Percentiles rank a stretch among this genome's conserved stretches.
Evolutionary conservation across 2,797 vertebrate species (phyloP).

Genomic region (Myripristis murdjan): DNA sequence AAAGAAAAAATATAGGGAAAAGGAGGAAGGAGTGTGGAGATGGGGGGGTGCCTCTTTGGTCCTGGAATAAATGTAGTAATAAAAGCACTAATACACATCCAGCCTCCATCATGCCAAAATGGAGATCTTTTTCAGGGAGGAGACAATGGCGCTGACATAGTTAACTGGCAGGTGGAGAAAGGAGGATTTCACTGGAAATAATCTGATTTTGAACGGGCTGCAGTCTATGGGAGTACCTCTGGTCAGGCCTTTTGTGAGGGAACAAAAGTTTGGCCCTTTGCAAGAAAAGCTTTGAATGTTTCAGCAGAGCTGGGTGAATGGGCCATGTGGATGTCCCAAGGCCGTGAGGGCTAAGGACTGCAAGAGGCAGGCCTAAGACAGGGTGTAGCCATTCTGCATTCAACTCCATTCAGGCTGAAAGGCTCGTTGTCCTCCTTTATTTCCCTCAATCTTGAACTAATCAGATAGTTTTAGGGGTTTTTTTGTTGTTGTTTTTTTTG

Average conservation of each 20-base stretch:
- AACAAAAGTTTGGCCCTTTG: constrained; percentile 89
- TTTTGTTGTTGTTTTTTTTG: no score
- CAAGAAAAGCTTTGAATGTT: constrained; percentile 87
- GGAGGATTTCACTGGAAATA: constrained; percentile 94
- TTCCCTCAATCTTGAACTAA: constrained; percentile 43
- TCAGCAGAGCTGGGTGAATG: constrained; percentile 81
- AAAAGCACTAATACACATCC: constrained; percentile 91
- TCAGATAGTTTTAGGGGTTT: no score
- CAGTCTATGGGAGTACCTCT: constrained; percentile 87
- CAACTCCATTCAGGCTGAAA: constrained; percentile 49
- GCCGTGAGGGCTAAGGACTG: constrained; percentile 76
- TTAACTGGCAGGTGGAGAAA: constrained; percentile 97
- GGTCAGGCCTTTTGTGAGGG: constrained; percentile 85
- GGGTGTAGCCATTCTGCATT: constrained; percentile 47
- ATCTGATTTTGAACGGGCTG: constrained; percentile 92
- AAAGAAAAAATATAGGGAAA: constrained; percentile 87
- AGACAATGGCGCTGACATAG: constrained; percentile 93
- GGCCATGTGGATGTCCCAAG: constrained; percentile 83
- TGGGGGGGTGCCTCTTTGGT: constrained; percentile 73
- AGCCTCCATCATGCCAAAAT: constrained; percentile 89
- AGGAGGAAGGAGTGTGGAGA: constrained; percentile 76
- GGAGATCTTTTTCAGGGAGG: constrained; percentile 87
- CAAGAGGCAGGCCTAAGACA: constrained; percentile 69
- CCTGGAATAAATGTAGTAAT: constrained; percentile 88
- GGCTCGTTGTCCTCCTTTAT: constrained; percentile 23